These are phyloP conservation scores for Oxyura jamaicensis DNA, from an alignment of 2,113 vertebrate genomes.

Conservation along the genomic window DNA sequence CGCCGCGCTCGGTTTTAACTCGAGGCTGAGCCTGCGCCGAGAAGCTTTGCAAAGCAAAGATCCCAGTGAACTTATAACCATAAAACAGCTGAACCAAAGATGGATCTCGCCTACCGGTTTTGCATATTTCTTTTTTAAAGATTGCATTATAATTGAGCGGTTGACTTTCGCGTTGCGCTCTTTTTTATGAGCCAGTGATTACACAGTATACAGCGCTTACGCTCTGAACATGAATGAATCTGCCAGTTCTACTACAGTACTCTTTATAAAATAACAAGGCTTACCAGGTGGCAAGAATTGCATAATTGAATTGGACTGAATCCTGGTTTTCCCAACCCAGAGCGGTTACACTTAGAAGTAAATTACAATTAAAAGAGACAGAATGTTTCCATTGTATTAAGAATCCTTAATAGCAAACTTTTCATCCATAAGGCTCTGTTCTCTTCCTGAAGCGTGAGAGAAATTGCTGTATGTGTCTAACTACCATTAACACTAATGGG, in stretches of 20 bases:
- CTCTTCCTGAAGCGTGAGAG: conserved; percentile 33
- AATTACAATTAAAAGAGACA: conserved; percentile 70
- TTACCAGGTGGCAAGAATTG: conserved; percentile 71
- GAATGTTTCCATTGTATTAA: conserved; percentile 67
- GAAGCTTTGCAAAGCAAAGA: conserved; percentile 48
- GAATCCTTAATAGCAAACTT: conserved; percentile 69
- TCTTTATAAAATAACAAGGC: conserved; percentile 74
- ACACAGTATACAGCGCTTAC: conserved; percentile 44
- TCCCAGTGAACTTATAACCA: conserved; percentile 41
- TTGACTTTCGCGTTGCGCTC: conserved; percentile 33
- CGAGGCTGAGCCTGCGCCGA: conserved; percentile 21
- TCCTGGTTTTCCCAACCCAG: conserved; percentile 64
- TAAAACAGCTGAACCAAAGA: conserved; percentile 62
- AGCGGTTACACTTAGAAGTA: conserved; percentile 56
- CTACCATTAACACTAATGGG: conserved; percentile 61
- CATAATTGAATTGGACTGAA: conserved; percentile 69
- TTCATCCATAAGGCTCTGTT: conserved; percentile 57
- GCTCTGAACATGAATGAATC: conserved; percentile 64
- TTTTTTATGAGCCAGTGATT: conserved; percentile 61
- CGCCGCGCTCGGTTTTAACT: conserved; percentile 37
- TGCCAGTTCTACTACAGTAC: conserved; percentile 69
- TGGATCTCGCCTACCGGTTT: conserved; percentile 22
- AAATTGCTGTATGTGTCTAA: conserved; percentile 49
- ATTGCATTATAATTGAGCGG: conserved; percentile 52
- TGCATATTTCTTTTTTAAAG: conserved; percentile 49